Conservation (phyloP, 2,797 vertebrate species). For the Leptatherina wallacei region DNA sequence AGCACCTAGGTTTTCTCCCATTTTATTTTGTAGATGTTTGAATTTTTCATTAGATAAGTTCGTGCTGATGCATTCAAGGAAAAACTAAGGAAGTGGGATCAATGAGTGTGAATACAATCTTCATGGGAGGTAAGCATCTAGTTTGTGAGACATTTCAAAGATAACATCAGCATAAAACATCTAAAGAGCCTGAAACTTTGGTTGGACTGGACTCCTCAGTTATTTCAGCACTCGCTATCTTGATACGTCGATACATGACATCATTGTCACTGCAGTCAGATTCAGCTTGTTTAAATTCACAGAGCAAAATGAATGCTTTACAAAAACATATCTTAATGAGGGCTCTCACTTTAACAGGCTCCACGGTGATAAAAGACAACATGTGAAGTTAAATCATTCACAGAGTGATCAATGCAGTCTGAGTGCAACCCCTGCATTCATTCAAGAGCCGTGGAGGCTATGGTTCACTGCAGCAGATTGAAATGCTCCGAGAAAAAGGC, state of each 20-base stretch:
- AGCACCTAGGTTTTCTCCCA: neutral
- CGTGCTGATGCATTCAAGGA: neutral
- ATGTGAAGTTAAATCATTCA: conserved; percentile 6
- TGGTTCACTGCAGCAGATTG: conserved; percentile 70
- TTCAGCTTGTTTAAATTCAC: neutral
- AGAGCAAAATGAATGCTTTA: neutral
- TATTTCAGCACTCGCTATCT: neutral
- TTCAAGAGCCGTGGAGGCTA: conserved; percentile 38
- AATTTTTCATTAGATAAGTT: neutral
- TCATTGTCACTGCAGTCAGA: neutral
- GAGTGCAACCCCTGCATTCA: conserved; percentile 17
- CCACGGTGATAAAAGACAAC: neutral
- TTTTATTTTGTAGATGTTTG: neutral
- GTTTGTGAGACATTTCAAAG: neutral
- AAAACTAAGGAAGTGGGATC: neutral
- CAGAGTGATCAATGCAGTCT: conserved; percentile 27
- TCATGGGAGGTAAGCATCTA: neutral
- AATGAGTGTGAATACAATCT: neutral
- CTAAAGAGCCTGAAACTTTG: neutral
- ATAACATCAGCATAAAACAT: neutral
- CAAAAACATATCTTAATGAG: neutral
- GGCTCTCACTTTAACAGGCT: neutral
- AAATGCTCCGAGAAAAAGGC: conserved; percentile 65
- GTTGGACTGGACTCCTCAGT: neutral
- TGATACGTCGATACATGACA: neutral